Evolutionary conservation across 2,888 invertebrate genomes (phyloP), one percentile per base, ranked within the genome.

Genomic region (Muscina levida): DNA sequence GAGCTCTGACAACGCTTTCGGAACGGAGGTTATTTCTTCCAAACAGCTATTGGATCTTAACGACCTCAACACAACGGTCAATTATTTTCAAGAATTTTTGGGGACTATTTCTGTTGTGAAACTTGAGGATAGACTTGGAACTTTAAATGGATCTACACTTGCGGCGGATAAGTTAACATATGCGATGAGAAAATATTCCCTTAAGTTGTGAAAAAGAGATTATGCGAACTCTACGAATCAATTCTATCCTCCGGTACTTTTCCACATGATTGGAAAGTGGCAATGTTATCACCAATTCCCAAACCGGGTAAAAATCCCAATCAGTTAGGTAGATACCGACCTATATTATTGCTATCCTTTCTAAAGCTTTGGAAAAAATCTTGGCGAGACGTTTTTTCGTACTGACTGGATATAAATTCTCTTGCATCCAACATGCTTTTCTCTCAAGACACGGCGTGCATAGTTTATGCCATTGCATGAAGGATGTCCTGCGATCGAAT

Each of bases 331-430:
- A 57, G 62, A 1, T 77, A 73, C n/a, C 11, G 62, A 2, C 73
- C 68, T 1, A 70, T 73, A 2, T 56, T 78, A 17, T 26, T 78
- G 10, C 70, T 1, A 56, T 56, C 2, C 37, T 78, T 11, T 68
- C 72, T 1, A 78, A 78, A 46, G 6, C 59, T 6, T 48, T 78
- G 0, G 72, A 72, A n/a, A 77, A 77, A 22, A 37, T 77, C n/a
- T 39, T 77, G 0, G 44, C 66, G 0, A 8, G 1, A 0, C 19
- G 72, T 4, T 62, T 74, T 39, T 70, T 53, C 68, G 17, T 24
- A 13, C 2, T n/a, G 1, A 3, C 15, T n/a, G 26, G 4, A 15
- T 0, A 11, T 8, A 46, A 66, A 17, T 26, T 74, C 13, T 70
- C 68, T 0, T 8, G 8, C 10, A 0, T 17, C 3, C 73, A 74